Evolutionary conservation across 2,888 invertebrate species (phyloP).

Genomic region (Dromius quadrimaculatus): DNA sequence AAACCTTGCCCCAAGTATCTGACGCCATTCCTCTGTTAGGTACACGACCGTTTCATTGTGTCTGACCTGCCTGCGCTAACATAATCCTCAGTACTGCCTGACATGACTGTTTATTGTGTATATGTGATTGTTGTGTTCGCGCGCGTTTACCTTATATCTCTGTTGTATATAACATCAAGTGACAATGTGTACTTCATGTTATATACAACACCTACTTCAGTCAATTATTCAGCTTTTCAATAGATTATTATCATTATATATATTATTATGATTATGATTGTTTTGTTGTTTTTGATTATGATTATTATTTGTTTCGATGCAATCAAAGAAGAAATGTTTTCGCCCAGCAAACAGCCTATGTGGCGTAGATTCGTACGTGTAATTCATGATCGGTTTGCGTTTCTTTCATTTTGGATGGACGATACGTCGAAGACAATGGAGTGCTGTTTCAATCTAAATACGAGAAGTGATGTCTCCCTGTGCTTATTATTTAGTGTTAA

Average conservation of each 20-base stretch:
- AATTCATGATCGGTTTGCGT: too few relatives aligned
- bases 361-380: not conserved
- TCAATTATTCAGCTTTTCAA: conserved; percentile 47
- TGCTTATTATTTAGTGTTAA: conserved; percentile 1
- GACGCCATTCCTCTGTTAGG: conserved; percentile 99
- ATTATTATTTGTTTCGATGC: conserved; percentile 57
- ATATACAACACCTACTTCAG: conserved; percentile 18
- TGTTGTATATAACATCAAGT: conserved; percentile 48
- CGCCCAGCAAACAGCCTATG: conserved; percentile 59
- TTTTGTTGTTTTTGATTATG: conserved; percentile 41
- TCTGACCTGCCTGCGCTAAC: conserved; percentile 68
- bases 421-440: conserved; percentile 55
- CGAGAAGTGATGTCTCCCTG: conserved; percentile 47
- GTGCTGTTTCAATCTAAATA: conserved; percentile 59
- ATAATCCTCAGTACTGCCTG: conserved; percentile 67
- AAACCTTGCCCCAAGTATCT: conserved; percentile 99
- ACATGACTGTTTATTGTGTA: conserved; percentile 66
- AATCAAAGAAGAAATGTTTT: conserved; percentile 68
- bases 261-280: conserved; percentile 34
- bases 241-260: conserved; percentile 49
- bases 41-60: conserved; percentile 71
- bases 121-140: conserved; percentile 66
- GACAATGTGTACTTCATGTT: conserved; percentile 9
- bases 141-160: conserved; percentile 60
- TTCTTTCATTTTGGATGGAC: not conserved